Evolutionary conservation across 2,113 vertebrate genomes (phyloP).

Genomic region (Bagarius yarrelli): DNA sequence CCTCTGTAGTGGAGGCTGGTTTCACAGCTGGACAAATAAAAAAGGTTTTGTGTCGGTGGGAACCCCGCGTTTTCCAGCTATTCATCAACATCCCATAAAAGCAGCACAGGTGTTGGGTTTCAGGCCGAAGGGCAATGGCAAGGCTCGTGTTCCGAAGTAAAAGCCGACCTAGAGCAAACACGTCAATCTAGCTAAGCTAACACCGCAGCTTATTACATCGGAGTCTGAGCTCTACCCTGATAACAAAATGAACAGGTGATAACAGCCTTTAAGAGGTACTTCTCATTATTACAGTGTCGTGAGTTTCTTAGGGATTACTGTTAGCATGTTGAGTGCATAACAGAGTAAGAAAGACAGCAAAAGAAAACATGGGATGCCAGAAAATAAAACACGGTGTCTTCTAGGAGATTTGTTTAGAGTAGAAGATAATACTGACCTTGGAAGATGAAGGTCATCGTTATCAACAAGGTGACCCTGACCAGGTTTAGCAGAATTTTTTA

Average conservation of each 20-base stretch:
- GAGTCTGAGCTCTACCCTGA: constrained; percentile 8
- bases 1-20: constrained; percentile 37
- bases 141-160: constrained; percentile 38
- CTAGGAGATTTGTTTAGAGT: background rate
- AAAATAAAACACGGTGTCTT: background rate
- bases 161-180: constrained; percentile 45
- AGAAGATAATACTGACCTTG: background rate
- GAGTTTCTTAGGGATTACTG: constrained; percentile 11
- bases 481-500: background rate
- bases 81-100: constrained; percentile 60
- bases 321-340: background rate
- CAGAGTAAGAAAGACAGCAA: background rate
- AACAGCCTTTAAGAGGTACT: constrained; percentile 48
- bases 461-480: constrained; percentile 7
- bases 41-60: constrained; percentile 57
- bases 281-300: constrained; percentile 17
- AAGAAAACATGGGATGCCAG: background rate
- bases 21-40: constrained; percentile 62
- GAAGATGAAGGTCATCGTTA: no score
- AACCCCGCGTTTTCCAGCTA: constrained; percentile 53
- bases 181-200: constrained; percentile 44
- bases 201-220: constrained; percentile 28
- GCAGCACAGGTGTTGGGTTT: constrained; percentile 56
- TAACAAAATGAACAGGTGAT: constrained; percentile 53
- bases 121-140: constrained; percentile 47